Percentiles rank a stretch among this genome's conserved stretches.
Evolutionary conservation across 2,888 invertebrate genomes (phyloP).

Genomic region (Gryllus longicercus): DNA sequence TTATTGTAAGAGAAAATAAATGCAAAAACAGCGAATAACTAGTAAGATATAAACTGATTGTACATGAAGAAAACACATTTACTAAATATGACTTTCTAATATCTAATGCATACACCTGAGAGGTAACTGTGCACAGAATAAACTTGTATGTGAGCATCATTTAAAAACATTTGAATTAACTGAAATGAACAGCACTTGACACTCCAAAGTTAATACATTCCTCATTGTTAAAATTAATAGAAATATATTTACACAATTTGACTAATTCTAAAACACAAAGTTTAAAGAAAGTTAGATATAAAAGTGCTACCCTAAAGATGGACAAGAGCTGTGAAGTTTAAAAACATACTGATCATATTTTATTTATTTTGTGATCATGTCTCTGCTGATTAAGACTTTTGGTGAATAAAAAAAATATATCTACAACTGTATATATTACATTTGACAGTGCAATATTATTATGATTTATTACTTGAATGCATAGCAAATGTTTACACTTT

Average conservation of each 20-base stretch:
- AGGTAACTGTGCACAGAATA: not conserved
- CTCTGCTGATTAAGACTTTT: conserved; percentile 20
- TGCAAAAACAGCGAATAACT: no score
- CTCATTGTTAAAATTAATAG: not conserved
- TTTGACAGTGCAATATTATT: conserved; percentile 27
- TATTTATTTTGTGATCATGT: not conserved
- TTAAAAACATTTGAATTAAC: no score
- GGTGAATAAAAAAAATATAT: conserved; percentile 24
- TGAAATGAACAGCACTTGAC: no score
- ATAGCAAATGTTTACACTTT: conserved; percentile 26
- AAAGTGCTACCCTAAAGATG: not conserved
- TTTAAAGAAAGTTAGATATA: not conserved
- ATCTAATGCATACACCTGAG: not conserved
- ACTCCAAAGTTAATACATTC: no score
- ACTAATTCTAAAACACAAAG: not conserved
- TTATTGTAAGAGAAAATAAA: no score
- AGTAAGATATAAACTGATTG: no score
- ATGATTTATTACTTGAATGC: conserved; percentile 25
- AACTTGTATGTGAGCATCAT: not conserved
- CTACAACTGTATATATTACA: conserved; percentile 26
- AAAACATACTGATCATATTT: conserved; percentile 19
- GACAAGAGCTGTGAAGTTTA: conserved; percentile 11
- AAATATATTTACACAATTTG: not conserved
- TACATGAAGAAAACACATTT: no score
- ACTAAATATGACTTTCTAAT: no score